Evolutionary conservation across 2,797 vertebrate genomes (phyloP).

Genomic region (Nyctibius grandis): DNA sequence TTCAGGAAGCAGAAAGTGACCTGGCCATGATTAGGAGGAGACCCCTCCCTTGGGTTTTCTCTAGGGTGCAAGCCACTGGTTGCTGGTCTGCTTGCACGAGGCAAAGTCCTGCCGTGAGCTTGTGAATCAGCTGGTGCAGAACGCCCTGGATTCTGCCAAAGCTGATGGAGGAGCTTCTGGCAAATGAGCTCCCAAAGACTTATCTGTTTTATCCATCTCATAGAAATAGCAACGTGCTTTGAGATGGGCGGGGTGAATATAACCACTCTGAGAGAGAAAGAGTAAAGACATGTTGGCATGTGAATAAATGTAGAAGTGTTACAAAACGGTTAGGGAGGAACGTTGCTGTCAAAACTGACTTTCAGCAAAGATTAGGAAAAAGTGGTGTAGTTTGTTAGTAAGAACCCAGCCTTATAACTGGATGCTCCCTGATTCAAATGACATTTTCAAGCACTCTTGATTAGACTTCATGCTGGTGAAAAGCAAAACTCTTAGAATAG

Average conservation of each 20-base stretch:
- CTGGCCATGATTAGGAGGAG: not conserved
- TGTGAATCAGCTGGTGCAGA: not conserved
- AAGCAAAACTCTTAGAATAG: not conserved
- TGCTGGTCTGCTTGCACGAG: not conserved
- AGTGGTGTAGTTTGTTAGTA: not conserved
- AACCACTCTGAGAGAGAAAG: not conserved
- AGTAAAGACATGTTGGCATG: not conserved
- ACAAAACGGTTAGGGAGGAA: not conserved
- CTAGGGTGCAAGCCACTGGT: not conserved
- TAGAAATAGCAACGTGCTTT: not conserved
- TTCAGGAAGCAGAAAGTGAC: slow-evolving; percentile 2
- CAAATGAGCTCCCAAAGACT: not conserved
- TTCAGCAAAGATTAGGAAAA: not conserved
- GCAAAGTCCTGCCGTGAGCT: not conserved
- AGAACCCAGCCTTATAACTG: not conserved
- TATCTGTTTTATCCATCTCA: not conserved
- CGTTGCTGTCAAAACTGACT: not conserved
- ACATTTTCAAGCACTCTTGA: not conserved
- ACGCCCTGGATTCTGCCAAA: not conserved
- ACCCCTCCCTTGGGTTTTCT: not conserved
- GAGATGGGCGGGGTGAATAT: not conserved
- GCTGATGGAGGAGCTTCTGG: not conserved
- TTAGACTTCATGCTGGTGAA: not conserved
- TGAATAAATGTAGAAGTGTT: not conserved
- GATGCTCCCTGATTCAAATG: not conserved